Percentiles rank a stretch among this genome's conserved stretches.
Evolutionary conservation across 2,113 vertebrate species (phyloP).

Genomic region (Otocyon megalotis): DNA sequence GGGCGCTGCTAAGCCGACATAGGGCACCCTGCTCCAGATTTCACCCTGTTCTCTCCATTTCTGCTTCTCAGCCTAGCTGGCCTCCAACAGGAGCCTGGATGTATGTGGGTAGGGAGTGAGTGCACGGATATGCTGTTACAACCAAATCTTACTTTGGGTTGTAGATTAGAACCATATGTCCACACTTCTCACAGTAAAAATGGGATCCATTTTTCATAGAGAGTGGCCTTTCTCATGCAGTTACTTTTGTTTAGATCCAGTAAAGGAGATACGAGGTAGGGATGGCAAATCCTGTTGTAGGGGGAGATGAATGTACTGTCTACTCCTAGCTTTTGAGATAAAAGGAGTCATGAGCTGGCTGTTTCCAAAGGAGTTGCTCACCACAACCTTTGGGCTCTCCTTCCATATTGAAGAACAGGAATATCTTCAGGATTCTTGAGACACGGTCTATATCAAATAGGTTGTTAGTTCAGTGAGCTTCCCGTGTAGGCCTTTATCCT

Average conservation of each 20-base stretch:
- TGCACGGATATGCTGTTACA: neutral
- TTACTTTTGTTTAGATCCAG: neutral
- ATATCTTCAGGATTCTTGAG: neutral
- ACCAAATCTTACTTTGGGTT: neutral
- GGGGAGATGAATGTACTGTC: too few relatives aligned
- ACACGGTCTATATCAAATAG: accelerated
- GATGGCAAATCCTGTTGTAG: neutral
- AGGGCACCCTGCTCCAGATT: neutral
- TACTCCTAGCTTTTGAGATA: neutral
- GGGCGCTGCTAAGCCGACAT: neutral
- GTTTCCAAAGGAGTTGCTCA: neutral
- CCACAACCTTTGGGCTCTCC: neutral
- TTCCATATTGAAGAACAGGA: neutral
- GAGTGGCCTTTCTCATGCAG: neutral
- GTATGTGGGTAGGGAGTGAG: neutral
- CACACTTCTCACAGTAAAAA: neutral
- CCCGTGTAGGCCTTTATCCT: neutral
- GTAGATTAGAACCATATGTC: neutral
- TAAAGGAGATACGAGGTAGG: neutral
- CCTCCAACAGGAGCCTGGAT: neutral
- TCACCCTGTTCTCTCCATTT: too few relatives aligned
- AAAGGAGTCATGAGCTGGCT: neutral
- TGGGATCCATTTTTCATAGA: neutral
- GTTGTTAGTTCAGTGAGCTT: neutral
- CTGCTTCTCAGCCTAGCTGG: neutral